These are phyloP conservation scores for Cremastinae sp. DNA, from an alignment of 2,888 invertebrate genomes.

Conservation along the genomic window DNA sequence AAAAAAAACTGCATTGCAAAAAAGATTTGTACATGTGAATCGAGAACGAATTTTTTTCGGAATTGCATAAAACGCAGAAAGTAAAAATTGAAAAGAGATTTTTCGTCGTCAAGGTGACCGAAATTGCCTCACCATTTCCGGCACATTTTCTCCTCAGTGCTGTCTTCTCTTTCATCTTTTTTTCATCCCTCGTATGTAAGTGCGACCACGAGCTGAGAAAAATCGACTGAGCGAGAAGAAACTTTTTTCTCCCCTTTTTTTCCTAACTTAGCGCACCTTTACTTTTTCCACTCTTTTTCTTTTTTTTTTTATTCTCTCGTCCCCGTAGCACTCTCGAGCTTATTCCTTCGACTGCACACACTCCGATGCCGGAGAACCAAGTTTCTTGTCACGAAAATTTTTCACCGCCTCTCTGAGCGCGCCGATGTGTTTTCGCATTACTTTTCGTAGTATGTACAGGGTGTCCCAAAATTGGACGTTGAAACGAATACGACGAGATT, in stretches of 20 bases:
- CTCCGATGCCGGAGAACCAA: conserved; percentile 29
- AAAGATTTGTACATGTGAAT: too few relatives aligned
- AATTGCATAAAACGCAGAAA: too few relatives aligned
- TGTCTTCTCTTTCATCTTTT: conserved; percentile 20
- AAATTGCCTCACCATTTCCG: conserved; percentile 31
- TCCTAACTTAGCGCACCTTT: not conserved
- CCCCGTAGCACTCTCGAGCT: conserved; percentile 38
- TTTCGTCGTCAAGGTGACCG: conserved; percentile 2
- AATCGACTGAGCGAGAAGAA: conserved; percentile 51
- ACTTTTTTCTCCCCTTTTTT: conserved; percentile 27
- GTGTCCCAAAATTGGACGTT: too few relatives aligned
- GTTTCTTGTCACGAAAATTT: conserved; percentile 56
- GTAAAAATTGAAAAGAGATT: not conserved
- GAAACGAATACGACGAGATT: too few relatives aligned
- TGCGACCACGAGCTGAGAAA: conserved; percentile 52
- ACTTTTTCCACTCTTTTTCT: conserved; percentile 6
- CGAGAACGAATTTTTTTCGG: too few relatives aligned
- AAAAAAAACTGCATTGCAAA: too few relatives aligned
- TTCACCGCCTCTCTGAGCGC: conserved; percentile 40
- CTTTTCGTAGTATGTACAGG: conserved; percentile 11
- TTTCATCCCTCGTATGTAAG: conserved; percentile 19
- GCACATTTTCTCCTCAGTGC: conserved; percentile 7
- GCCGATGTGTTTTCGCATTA: conserved; percentile 50
- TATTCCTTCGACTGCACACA: conserved; percentile 30
- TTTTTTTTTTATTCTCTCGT: conserved; percentile 30